Percentiles rank a stretch among this genome's conserved stretches.
Conservation (phyloP, 2,113 vertebrate species). For the Micromys minutus region DNA sequence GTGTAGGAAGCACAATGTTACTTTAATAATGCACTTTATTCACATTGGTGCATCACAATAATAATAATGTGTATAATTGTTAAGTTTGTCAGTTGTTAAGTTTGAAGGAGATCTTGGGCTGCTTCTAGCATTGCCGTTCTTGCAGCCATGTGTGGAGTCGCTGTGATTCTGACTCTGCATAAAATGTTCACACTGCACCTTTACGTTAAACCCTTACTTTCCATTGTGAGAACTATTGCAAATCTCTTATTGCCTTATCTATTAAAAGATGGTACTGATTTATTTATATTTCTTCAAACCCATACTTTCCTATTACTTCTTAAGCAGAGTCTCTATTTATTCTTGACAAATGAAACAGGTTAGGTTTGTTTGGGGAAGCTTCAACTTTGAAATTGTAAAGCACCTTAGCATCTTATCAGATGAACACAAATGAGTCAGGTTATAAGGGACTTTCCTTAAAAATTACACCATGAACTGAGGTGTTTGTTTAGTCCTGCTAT, state of each 20-base stretch:
- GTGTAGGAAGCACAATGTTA: constrained; percentile 9
- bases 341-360: constrained; percentile 34
- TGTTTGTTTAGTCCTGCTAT: constrained; percentile 20
- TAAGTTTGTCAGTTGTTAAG: constrained; percentile 63
- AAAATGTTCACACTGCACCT: not conserved
- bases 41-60: constrained; percentile 58
- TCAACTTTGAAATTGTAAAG: constrained; percentile 50
- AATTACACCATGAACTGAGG: constrained; percentile 13
- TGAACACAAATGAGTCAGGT: not conserved
- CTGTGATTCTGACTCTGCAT: constrained; percentile 1
- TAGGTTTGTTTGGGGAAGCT: constrained; percentile 49
- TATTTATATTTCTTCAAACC: constrained; percentile 50
- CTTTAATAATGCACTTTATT: constrained; percentile 67
- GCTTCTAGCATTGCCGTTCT: constrained; percentile 22
- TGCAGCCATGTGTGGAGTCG: not conserved
- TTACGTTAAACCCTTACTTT: constrained; percentile 15
- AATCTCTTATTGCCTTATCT: not conserved
- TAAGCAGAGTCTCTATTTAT: constrained; percentile 16
- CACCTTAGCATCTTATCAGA: not conserved
- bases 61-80: constrained; percentile 41
- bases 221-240: not conserved
- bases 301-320: constrained; percentile 36
- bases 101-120: constrained; percentile 31
- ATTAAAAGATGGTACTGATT: constrained; percentile 9
- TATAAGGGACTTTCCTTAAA: constrained; percentile 5